phyloP scores from a whole-genome alignment of 1,140 invertebrate species.

The Drosophila orena region DNA sequence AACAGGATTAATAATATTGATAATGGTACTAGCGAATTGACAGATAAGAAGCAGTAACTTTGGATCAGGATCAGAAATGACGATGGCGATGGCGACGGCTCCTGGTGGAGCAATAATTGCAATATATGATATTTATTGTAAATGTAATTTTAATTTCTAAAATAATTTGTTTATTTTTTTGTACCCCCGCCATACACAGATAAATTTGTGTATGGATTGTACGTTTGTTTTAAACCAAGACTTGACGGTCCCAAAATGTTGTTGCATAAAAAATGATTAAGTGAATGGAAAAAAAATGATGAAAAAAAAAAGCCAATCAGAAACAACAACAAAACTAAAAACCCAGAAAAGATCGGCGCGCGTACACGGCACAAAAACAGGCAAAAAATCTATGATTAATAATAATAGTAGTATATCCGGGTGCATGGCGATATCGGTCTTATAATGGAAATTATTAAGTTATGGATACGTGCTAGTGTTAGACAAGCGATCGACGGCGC shows the following conservation, averaged over 20 bases:
- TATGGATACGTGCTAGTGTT: constrained; percentile 57
- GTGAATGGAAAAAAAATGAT: constrained; percentile 2
- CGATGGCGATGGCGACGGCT: constrained; percentile 6
- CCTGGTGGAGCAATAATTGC: constrained; percentile 50
- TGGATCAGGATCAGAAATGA: constrained; percentile 1
- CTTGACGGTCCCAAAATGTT: constrained; percentile 42
- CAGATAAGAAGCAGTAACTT: constrained; percentile 20
- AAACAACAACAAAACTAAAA: constrained; percentile 25
- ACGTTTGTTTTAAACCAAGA: constrained; percentile 64
- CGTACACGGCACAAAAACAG: constrained; percentile 51
- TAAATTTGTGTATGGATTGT: constrained; percentile 23
- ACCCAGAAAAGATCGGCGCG: constrained; percentile 49
- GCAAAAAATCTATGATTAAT: constrained; percentile 10
- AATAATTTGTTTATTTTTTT: constrained; percentile 71
- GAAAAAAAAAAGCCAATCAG: constrained; percentile 24
- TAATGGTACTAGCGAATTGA: constrained; percentile 50
- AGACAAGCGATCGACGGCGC: constrained; percentile 25
- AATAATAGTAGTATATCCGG: constrained; percentile 29
- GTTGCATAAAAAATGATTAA: constrained; percentile 15
- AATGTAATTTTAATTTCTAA: constrained; percentile 60
- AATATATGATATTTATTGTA: constrained; percentile 77
- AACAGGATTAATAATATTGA: constrained; percentile 44
- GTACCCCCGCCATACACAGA: constrained; percentile 18
- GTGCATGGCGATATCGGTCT: constrained; percentile 44
- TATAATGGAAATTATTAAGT: constrained; percentile 70